Evolutionary conservation across 2,888 invertebrate genomes (phyloP).

Genomic region (Ornithoptera priamus): DNA sequence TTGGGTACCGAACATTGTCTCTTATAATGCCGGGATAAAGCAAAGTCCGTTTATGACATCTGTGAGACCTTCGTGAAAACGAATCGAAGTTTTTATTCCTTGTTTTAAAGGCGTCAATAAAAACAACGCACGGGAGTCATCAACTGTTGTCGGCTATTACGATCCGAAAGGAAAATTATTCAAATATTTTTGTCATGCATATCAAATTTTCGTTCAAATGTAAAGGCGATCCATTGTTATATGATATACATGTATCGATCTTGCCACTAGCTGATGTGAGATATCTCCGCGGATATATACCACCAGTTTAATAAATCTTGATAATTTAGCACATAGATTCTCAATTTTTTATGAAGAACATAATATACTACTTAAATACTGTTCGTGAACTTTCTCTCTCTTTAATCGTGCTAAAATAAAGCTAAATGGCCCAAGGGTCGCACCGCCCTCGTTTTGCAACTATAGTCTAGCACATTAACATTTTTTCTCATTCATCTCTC

Average conservation of each 20-base stretch:
- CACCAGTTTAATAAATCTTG: no score
- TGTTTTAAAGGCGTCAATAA: constrained; percentile 50
- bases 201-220: constrained; percentile 6
- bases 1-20: constrained; percentile 62
- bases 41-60: constrained; percentile 68
- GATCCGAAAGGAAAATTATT: constrained; percentile 21
- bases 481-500: no score
- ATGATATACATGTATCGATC: neutral
- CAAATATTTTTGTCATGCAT: constrained; percentile 13
- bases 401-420: no score
- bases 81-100: constrained; percentile 67
- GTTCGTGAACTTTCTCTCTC: no score
- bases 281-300: neutral
- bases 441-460: no score
- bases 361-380: no score
- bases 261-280: neutral
- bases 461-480: no score
- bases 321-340: no score
- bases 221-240: neutral
- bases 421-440: no score
- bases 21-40: constrained; percentile 67
- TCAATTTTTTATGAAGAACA: no score
- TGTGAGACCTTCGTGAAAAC: constrained; percentile 64
- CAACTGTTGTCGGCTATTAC: constrained; percentile 4
- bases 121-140: constrained; percentile 30